Conservation (phyloP, 2,797 vertebrate species). For the Epinephelus malabaricus region DNA sequence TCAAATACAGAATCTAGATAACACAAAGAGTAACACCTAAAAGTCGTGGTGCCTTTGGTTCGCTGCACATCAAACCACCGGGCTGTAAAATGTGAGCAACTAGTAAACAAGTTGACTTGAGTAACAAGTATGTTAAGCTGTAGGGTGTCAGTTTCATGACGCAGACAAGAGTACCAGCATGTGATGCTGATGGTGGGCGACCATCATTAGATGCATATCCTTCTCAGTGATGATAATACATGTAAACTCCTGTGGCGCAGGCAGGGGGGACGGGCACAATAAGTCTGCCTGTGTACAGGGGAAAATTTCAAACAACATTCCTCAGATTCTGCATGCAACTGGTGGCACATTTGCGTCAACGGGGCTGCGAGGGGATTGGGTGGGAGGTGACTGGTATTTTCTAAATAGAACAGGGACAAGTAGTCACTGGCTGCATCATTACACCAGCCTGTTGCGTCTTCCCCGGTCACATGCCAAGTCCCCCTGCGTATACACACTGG, state of each 20-base stretch:
- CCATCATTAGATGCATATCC: slow-evolving; percentile 36
- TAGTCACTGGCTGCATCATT: slow-evolving; percentile 74
- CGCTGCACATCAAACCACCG: slow-evolving; percentile 16
- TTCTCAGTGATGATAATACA: slow-evolving; percentile 45
- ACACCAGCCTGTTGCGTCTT: slow-evolving; percentile 79
- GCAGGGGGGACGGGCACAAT: slow-evolving; percentile 54
- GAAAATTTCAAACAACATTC: slow-evolving; percentile 83
- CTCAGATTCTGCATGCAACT: slow-evolving; percentile 83
- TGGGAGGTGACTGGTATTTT: slow-evolving; percentile 80
- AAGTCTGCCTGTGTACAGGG: slow-evolving; percentile 67
- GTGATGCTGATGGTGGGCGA: slow-evolving; percentile 41
- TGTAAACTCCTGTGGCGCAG: slow-evolving; percentile 44
- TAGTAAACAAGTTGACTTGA: slow-evolving; percentile 17
- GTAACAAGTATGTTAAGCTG: slow-evolving; percentile 19
- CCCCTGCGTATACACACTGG: slow-evolving; percentile 65
- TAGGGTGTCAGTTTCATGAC: slow-evolving; percentile 17
- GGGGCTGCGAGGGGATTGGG: slow-evolving; percentile 63
- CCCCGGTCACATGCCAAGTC: slow-evolving; percentile 78
- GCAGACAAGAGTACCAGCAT: slow-evolving; percentile 15
- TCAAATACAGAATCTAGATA: slow-evolving; percentile 10
- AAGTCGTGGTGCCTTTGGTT: background rate
- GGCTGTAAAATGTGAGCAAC: background rate
- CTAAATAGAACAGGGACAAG: slow-evolving; percentile 74
- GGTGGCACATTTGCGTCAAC: slow-evolving; percentile 83
- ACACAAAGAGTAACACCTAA: too few relatives aligned